phyloP scores from a whole-genome alignment of 2,888 invertebrate species.

The Sinodicranocentrus sp. region DNA sequence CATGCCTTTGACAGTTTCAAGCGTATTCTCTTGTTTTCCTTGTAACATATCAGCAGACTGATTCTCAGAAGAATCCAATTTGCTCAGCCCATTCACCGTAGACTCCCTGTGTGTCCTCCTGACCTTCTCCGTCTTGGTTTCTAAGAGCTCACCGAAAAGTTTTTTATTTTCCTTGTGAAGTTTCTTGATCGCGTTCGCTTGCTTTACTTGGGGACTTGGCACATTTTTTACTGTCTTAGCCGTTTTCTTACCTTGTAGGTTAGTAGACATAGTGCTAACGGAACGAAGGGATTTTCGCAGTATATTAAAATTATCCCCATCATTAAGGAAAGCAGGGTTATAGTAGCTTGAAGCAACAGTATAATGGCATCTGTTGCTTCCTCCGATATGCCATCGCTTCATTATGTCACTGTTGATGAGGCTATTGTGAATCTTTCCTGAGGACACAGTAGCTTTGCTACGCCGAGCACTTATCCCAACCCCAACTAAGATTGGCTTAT shows the following conservation, averaged over 20 bases:
- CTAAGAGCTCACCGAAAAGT: constrained; percentile 77
- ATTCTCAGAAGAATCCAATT: no score
- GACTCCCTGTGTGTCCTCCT: constrained; percentile 40
- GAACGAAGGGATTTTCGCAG: constrained; percentile 24
- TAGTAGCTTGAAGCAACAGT: not conserved
- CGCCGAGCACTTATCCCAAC: not conserved
- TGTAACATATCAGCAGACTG: constrained; percentile 3
- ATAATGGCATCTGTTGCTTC: not conserved
- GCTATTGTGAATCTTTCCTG: not conserved
- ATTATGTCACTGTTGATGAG: not conserved
- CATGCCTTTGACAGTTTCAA: not conserved
- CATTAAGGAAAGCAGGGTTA: not conserved
- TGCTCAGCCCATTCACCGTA: no score
- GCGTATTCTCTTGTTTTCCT: constrained; percentile 12
- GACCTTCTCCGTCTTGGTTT: constrained; percentile 72
- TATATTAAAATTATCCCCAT: not conserved
- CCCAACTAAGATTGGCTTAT: not conserved
- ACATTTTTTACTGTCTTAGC: not conserved
- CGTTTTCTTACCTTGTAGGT: not conserved
- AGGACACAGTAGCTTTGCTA: not conserved
- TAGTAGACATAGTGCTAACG: constrained; percentile 1
- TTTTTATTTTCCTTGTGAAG: constrained; percentile 77
- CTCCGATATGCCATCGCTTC: not conserved
- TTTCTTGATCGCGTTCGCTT: constrained; percentile 63
- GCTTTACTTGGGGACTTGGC: not conserved